Evolutionary conservation across 1,140 invertebrate genomes (phyloP), one percentile per base, ranked within the genome.

Genomic region (Zaprionus lachaisei): DNA sequence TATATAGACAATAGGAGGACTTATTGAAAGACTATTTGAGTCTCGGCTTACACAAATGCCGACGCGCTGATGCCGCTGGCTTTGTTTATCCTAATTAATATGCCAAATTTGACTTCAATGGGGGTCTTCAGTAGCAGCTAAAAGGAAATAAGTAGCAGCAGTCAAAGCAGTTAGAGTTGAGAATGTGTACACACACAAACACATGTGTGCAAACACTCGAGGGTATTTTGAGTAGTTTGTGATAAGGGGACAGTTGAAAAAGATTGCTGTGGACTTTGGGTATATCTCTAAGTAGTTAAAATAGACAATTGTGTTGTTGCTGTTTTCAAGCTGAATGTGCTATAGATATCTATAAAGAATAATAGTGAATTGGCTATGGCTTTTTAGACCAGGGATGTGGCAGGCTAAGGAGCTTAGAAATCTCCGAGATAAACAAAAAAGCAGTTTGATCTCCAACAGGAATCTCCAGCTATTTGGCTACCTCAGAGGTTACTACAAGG

Each of bases 21-120:
- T 49, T 60, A 34, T 55, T 61, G 22, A 57, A 55, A 56, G 15
- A 14, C 67, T 24, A 71, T 44, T 57, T 58, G 9, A 5, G 51
- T 26, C 1, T 37, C 6, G 15, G 37, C 22, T 47, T 37, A 44
- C n/a, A 34, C 22, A 28, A 31, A 49, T 70, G 58, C 58, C 54
- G 20, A 11, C 15, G 41, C 41, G 41, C 41, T 9, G 41, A 6
- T 17, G 41, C 41, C n/a, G 41, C 41, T 17, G 60, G 73, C 61
- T 34, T 65, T 76, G 73, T 71, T 63, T 47, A 57, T 70, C 37
- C 58, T 70, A 55, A 71, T 71, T 71, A 76, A 71, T 71, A 71
- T 71, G 67, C 37, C 38, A 63, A 55, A 75, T 64, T 71, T 49
- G 47, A 65, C 44, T 70, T 57, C 41, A 63, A 74, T 57, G n/a